Evolutionary conservation across 2,888 invertebrate genomes (phyloP).

Genomic region (Tupiocoris notatus): DNA sequence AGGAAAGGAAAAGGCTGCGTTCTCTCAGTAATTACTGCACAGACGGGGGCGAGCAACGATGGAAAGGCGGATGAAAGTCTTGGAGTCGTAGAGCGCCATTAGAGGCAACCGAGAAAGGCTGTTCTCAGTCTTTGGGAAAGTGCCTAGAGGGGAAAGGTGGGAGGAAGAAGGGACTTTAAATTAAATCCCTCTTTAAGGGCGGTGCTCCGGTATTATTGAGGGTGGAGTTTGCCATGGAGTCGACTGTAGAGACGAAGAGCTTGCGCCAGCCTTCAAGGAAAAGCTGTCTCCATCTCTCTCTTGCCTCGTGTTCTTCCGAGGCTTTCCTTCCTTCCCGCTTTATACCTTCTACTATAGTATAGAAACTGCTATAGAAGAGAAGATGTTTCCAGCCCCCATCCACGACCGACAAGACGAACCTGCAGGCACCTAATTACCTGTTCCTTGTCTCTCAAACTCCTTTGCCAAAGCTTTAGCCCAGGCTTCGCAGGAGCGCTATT

Average conservation of each 20-base stretch:
- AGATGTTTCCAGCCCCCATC: too few relatives aligned
- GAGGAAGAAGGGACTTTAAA: conserved; percentile 16
- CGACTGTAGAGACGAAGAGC: conserved; percentile 12
- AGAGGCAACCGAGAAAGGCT: background rate
- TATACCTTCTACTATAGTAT: background rate
- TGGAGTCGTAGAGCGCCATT: conserved; percentile 32
- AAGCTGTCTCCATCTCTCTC: conserved; percentile 1
- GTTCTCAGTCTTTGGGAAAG: background rate
- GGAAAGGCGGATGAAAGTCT: conserved; percentile 32
- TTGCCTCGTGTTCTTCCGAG: conserved; percentile 6
- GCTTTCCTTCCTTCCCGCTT: background rate
- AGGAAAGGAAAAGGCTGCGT: background rate
- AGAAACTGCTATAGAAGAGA: too few relatives aligned
- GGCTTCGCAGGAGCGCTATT: too few relatives aligned
- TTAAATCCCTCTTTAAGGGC: conserved; percentile 36
- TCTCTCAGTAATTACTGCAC: conserved; percentile 16
- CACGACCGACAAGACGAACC: conserved; percentile 23
- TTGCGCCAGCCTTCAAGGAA: background rate
- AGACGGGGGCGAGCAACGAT: too few relatives aligned
- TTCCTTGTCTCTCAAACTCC: conserved; percentile 22
- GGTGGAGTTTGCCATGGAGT: conserved; percentile 14
- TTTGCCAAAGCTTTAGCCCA: too few relatives aligned
- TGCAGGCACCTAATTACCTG: conserved; percentile 11
- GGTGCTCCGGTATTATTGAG: conserved; percentile 33
- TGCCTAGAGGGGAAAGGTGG: background rate